A percentile compares a stretch with the other conserved stretches of the same genome.
phyloP scores from a whole-genome alignment of 2,113 vertebrate genomes.

The Oenanthe oenanthe region DNA sequence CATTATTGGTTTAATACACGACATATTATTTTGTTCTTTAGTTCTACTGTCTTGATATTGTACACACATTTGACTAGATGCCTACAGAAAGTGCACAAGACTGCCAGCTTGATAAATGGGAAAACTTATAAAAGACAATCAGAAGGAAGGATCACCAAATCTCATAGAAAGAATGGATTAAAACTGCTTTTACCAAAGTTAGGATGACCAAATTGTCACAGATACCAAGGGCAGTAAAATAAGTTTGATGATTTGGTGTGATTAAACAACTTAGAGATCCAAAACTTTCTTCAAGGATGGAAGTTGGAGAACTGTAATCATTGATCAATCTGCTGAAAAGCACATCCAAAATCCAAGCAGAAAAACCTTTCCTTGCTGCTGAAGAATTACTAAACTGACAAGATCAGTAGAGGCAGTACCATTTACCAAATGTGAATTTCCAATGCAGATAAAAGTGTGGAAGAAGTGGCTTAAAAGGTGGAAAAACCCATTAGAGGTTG shows the following conservation, averaged over 20 bases:
- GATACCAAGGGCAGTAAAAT: not conserved
- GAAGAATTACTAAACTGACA: not conserved
- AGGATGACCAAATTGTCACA: not conserved
- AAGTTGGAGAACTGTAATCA: not conserved
- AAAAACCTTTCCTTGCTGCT: not conserved
- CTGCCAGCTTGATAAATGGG: not conserved
- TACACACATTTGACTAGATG: not conserved
- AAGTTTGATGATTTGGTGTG: not conserved
- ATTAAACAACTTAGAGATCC: not conserved
- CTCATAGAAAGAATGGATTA: not conserved
- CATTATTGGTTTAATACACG: not conserved
- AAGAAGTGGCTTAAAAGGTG: not conserved
- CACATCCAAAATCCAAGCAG: not conserved
- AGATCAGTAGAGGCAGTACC: not conserved
- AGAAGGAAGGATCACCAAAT: not conserved
- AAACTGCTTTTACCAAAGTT: not conserved
- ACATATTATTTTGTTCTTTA: not conserved
- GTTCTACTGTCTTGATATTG: not conserved
- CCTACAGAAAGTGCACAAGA: not conserved
- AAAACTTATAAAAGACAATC: not conserved
- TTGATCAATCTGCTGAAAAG: not conserved
- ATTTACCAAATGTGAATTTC: not conserved
- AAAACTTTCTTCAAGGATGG: not conserved
- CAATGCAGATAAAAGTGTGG: not conserved
- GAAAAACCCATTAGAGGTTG: not conserved